Conservation (phyloP, 2,113 vertebrate species). For the Myotis yumanensis region DNA sequence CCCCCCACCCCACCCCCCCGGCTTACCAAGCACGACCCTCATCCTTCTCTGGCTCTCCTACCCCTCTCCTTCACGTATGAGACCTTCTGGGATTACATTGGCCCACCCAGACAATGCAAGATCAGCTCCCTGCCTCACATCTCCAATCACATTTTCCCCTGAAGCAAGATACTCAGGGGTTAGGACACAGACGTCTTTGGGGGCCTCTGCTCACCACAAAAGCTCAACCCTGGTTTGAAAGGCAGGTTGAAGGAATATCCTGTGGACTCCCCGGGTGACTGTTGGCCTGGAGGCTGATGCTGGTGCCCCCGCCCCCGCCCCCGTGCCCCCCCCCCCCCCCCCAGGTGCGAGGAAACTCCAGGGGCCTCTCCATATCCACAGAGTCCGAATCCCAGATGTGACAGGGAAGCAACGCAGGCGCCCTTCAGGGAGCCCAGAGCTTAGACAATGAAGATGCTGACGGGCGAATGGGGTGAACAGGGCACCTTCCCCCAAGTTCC, state of each 20-base stretch:
- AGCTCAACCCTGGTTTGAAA: background rate
- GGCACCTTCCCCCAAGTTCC: no score
- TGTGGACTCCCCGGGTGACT: background rate
- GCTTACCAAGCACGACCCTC: no score
- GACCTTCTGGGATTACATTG: no score
- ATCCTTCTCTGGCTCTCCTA: background rate
- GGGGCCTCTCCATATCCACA: background rate
- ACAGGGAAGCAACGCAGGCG: background rate
- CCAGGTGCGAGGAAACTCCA: background rate
- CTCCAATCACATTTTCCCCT: background rate
- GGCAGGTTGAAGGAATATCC: background rate
- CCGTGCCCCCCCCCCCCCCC: no score
- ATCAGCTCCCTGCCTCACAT: background rate
- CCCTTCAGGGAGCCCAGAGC: background rate
- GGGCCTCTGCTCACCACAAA: background rate
- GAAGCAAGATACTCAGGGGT: background rate
- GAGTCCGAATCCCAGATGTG: background rate
- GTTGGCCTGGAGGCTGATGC: background rate
- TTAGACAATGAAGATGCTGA: background rate
- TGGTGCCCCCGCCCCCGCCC: no score
- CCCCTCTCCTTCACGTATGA: background rate
- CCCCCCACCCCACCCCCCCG: no score
- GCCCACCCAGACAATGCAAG: background rate
- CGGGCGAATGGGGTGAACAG: no score
- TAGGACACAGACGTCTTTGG: background rate